Evolutionary conservation across 2,113 vertebrate species (phyloP), one percentile per base, ranked within the genome.

Genomic region (Mustela nigripes): DNA sequence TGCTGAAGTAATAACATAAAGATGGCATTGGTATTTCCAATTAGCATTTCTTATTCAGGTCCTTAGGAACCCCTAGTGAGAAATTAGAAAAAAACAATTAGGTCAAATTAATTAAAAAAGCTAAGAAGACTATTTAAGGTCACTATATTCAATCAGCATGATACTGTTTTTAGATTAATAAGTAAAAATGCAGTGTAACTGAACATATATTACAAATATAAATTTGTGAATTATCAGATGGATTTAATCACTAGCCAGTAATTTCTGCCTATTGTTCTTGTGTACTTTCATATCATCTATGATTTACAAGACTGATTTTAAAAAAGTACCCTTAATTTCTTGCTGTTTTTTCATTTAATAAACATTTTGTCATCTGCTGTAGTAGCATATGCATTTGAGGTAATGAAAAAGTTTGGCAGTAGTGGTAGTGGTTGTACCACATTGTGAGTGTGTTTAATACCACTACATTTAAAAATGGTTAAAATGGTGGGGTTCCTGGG

Each of bases 71-170:
- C 8, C 36, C 16, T 85, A 53, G 60, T 85, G 31, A 69, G 88
- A 95, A 91, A 76, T n/a, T 65, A 53, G 65, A 95, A 73, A 83
- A 83, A 89, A 63, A 90, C 48, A 85, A 36, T 63, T 84, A 83
- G 69, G 69, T 78, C n/a, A 78, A 45, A 95, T 69, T 78, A 56
- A 85, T 90, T 95, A 69, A 71, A 48, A 67, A 85, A 60, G 60
- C 48, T 78, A 63, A 91, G 50, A n/a, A 58, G 80, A 85, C 31
- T 85, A 16, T 80, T 58, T 85, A 53, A 71, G 71, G 71, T 19
- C 11, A 78, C 24, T 67, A 67, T 48, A 31, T 84, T 91, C 12
- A 28, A 36, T 58, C 48, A 78, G 4, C 85, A 85, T 48, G 48
- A 65, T 73, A 82, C 76, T 89, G 33, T 82, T 63, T 94, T 94